phyloP scores from a whole-genome alignment of 2,888 invertebrate genomes.

The Drosophila rellima region DNA sequence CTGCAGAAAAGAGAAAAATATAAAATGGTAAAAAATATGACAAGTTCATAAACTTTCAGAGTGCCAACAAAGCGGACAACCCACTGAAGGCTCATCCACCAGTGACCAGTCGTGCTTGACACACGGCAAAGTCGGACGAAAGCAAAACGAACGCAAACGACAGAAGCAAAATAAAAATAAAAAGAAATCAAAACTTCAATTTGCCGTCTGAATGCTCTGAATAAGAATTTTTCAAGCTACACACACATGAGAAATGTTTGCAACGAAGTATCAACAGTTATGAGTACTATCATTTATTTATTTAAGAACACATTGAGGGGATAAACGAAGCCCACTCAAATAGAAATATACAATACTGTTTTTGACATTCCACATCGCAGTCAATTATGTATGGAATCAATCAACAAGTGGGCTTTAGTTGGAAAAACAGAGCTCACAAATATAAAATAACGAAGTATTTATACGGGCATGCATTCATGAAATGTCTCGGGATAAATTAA shows the following conservation, averaged over 20 bases:
- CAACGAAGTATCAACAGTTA: not conserved
- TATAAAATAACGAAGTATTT: not conserved
- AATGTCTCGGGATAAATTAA: no score
- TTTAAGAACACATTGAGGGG: slow-evolving; percentile 17
- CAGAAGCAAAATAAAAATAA: not conserved
- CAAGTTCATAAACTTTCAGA: slow-evolving; percentile 69
- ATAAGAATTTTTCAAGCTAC: slow-evolving; percentile 24
- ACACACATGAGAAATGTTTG: slow-evolving; percentile 4
- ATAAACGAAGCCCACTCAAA: slow-evolving; percentile 2
- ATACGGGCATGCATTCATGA: no score
- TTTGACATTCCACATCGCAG: not conserved
- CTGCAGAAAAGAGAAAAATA: slow-evolving; percentile 23
- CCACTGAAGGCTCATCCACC: slow-evolving; percentile 10
- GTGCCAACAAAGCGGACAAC: slow-evolving; percentile 39
- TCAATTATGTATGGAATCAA: slow-evolving; percentile 1
- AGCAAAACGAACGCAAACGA: not conserved
- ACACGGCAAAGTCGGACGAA: slow-evolving; percentile 18
- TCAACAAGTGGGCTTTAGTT: slow-evolving; percentile 7
- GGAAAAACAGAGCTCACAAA: not conserved
- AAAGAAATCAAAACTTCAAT: slow-evolving; percentile 39
- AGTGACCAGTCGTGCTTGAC: slow-evolving; percentile 48
- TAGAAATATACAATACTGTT: slow-evolving; percentile 7
- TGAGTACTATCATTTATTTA: slow-evolving; percentile 23
- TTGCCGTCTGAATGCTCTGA: slow-evolving; percentile 53
- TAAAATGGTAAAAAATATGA: slow-evolving; percentile 34